Evolutionary conservation across 1,140 invertebrate species (phyloP), one percentile per base, ranked within the genome.

Genomic region (Epicauta chinensis): DNA sequence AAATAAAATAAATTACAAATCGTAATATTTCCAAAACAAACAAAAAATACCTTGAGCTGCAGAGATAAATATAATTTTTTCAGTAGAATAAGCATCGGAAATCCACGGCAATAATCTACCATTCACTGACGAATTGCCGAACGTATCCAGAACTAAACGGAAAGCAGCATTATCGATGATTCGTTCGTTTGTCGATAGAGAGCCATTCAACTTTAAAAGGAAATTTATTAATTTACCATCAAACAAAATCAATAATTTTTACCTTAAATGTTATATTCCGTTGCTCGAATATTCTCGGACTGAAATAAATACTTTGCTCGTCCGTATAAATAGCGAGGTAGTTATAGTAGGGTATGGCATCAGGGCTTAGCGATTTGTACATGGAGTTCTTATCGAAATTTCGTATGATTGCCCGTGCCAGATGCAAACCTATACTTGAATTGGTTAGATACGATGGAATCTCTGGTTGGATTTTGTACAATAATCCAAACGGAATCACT

Each of bases 21-120:
- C 7, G 14, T 42, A 37, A 32, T 40, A 12, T 17, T 23, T 11
- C 11, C n/a, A n/a, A n/a, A n/a, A n/a, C n/a, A n/a, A n/a, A n/a
- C n/a, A n/a, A n/a, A n/a, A n/a, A n/a, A n/a, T 48, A 58, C 58
- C 58, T 56, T 61, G 59, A 17, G 52, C 51, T 6, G 50, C 14
- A 6, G 56, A 32, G 32, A 61, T 51, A 39, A 52, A 58, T 23
- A 56, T 51, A 12, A 61, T 32, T 30, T 58, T 35, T 32, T 61
- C 50, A 9, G 23, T 40, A 1, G 45, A 43, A 31, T 44, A 61
- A 10, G 17, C 31, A 10, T 31, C 35, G 1, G 45, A 38, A 35
- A 61, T 53, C 56, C 52, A 58, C 7, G 53, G 56, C 31, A 61
- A 15, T 31, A 52, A 31, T 17, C 23, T 16, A 10, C 40, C n/a